Evolutionary conservation across 2,113 vertebrate species (phyloP), one percentile per base, ranked within the genome.

Genomic region (Planiliza haematocheilus): DNA sequence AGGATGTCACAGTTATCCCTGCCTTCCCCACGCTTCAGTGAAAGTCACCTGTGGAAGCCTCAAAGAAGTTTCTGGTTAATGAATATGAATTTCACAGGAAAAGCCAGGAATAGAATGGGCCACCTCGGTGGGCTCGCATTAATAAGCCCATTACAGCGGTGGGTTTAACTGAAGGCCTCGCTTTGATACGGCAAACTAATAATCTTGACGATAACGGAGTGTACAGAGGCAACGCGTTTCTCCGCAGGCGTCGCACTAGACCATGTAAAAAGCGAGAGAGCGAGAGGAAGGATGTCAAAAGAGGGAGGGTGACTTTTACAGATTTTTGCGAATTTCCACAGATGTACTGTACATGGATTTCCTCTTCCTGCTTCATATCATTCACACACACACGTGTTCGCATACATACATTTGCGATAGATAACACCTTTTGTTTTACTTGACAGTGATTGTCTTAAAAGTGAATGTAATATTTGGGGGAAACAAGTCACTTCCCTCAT

Each of bases 171-270:
- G 24, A 80, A 5, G 43, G 36, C 2, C n/a, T 13, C 8, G 36
- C 65, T 77, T 66, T 38, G 39, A 83, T 83, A 53, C 64, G 56
- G 59, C 8, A 20, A 67, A 63, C 49, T 63, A 59, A 77, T 74
- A 46, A 56, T 73, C 20, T 53, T 70, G 7, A 70, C 18, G 62
- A 69, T 66, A 48, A 50, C 43, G 10, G 8, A 4, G 2, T n/a
- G 8, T 36, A 39, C 69, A 24, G 30, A 30, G 2, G 0, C 24
- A 67, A 57, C 34, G 18, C 12, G 7, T 51, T 64, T 73, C 41
- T 65, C 48, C 49, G 24, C 53, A 24, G 37, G 18, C 2, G 0
- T 11, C n/a, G 14, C 7, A 17, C 12, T n/a, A 7, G 38, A 38
- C 14, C 3, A 2, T 52, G 8, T 58, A 5, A 30, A 30, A n/a